Evolutionary conservation across 2,113 vertebrate species (phyloP).

Genomic region (Andinoacara biseriatus): DNA sequence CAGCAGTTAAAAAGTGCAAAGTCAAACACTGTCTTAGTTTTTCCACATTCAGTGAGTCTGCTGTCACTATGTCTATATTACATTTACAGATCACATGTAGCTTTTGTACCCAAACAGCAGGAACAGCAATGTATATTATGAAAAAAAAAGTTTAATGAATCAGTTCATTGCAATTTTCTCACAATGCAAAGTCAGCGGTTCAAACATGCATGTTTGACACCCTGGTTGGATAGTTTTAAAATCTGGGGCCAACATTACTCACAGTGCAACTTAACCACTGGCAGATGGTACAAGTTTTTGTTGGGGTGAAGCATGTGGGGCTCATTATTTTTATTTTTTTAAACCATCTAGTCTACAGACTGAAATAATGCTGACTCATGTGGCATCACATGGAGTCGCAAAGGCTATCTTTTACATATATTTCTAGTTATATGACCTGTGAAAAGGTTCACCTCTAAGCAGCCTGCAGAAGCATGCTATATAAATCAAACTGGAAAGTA

Average conservation of each 20-base stretch:
- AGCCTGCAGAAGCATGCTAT: not conserved
- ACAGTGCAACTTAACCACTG: not conserved
- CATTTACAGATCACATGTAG: not conserved
- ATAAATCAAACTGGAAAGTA: not conserved
- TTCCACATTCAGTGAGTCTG: not conserved
- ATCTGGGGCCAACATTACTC: not conserved
- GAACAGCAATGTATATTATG: not conserved
- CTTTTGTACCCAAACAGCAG: not conserved
- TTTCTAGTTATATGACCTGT: not conserved
- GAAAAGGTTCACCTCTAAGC: not conserved
- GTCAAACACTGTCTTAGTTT: no score
- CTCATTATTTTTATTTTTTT: conserved; percentile 9
- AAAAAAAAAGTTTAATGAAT: not conserved
- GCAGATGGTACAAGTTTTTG: not conserved
- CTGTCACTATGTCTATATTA: not conserved
- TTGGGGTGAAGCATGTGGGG: not conserved
- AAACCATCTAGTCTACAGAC: not conserved
- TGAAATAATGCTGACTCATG: not conserved
- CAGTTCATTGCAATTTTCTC: conserved; percentile 8
- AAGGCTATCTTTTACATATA: not conserved
- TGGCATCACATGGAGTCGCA: not conserved
- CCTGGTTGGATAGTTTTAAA: not conserved
- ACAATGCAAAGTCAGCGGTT: not conserved
- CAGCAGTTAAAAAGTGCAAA: no score
- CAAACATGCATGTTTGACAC: not conserved